A percentile compares a stretch with the other conserved stretches of the same genome.
Conservation (phyloP, 2,797 vertebrate genomes). For the Podarcis siculus region DNA sequence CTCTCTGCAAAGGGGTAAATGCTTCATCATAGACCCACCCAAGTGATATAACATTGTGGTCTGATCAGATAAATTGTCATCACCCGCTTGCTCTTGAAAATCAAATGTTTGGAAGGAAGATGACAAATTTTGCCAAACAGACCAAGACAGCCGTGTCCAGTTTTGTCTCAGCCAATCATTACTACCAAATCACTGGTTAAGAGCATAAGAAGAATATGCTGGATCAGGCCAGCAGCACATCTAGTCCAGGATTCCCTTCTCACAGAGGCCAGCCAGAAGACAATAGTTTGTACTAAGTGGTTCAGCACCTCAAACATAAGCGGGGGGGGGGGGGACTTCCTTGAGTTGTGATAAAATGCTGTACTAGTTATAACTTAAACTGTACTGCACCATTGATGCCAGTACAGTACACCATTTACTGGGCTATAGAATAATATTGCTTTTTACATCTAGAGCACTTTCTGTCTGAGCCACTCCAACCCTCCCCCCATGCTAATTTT, state of each 20-base stretch:
- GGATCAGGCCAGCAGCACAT: too few species aligned
- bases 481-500: conserved; percentile 49
- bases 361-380: conserved; percentile 62
- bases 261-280: too few species aligned
- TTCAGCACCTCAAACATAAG: neutral
- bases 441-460: conserved; percentile 59
- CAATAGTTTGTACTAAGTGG: neutral
- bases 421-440: conserved; percentile 70
- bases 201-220: too few species aligned
- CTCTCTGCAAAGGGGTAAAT: neutral
- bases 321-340: neutral
- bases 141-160: neutral
- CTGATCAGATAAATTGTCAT: neutral
- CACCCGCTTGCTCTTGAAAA: neutral
- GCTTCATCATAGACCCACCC: neutral
- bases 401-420: conserved; percentile 70
- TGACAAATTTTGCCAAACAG: neutral
- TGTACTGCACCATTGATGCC: conserved; percentile 57
- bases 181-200: neutral
- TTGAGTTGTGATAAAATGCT: conserved; percentile 58
- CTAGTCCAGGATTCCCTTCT: too few species aligned
- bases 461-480: conserved; percentile 58
- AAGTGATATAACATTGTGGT: neutral
- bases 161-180: neutral
- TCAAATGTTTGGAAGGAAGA: neutral